Base-by-base conservation (phyloP, 2,888 invertebrate genomes). In the Dynastes grantii region DNA sequence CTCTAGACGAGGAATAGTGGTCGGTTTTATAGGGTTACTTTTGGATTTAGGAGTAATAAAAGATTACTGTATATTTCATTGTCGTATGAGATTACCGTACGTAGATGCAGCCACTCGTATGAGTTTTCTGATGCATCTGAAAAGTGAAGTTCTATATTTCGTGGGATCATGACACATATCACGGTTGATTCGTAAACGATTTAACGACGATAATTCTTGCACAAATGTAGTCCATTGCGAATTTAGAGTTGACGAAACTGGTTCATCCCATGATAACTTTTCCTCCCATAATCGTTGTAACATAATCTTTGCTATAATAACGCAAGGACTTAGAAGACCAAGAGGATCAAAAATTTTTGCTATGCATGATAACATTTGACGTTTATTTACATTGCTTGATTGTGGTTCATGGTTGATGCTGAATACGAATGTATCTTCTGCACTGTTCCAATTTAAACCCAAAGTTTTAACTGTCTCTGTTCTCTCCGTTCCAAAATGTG, bases 11-110 rank as follows among this genome's bases (percentile, higher is more conserved):
- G 81, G 82, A 32, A 82, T 49, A 5, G 80, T 76, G 9, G 78
- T 22, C n/a, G 51, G 75, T 51, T 82, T 82, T n/a, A 82, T 55
- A 6, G 81, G 83, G n/a, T n/a, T n/a, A n/a, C n/a, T n/a, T n/a
- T n/a, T 79, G 5, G 82, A 80, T 73, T 82, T 81, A 6, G n/a
- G n/a, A n/a, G n/a, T n/a, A 79, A 80, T 29, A 83, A 27, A 40
- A 83, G 49, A 16, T 73, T 58, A 11, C 63, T 70, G 5, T 45
- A 58, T 32, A 68, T 53, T 11, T 37, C 8, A 70, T 40, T 40
- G 6, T 53, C 29, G 11, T 71, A 16, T 29, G 45, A 58, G 22
- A 40, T 68, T 13, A 40, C 2, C 37, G 29, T 27, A 22, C 9
- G 29, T 78, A 73, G n/a, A 78, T 53, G 16, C 63, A 70, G 5